Evolutionary conservation across 2,113 vertebrate species (phyloP), one percentile per base, ranked within the genome.

Genomic region (Dipodomys merriami): DNA sequence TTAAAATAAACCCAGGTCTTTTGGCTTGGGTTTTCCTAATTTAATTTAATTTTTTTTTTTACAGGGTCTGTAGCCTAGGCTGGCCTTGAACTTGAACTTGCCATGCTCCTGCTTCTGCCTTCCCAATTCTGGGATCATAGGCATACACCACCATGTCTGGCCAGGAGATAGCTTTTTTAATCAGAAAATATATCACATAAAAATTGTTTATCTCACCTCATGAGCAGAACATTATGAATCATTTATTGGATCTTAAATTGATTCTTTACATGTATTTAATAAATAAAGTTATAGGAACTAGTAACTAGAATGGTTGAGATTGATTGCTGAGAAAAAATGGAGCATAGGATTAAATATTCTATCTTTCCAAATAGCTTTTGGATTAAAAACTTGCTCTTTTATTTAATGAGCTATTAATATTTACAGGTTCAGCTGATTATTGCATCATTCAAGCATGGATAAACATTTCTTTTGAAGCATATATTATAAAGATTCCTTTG

Each of bases 321-420:
- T 97, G 97, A 97, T 96, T 97, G 95, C 85, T 94, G 92, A 96
- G 95, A 94, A 92, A 39, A 97, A 97, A 94, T 95, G 71, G 77
- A 94, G 87, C 95, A 69, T 85, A 74, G 33, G 27, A 29, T 96
- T 96, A 83, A 82, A 62, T 95, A 49, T 92, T 92, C 60, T 94
- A 95, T 96, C 90, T 85, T 97, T 96, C 69, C 91, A 90, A 91
- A 65, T 92, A 46, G 80, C 22, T 76, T 85, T 94, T 95, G 85
- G 88, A 86, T 95, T 94, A 97, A 97, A 97, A 97, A 95, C 95
- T 97, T 97, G 84, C 93, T 96, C 81, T 91, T 95, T 98, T 73
- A 83, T 97, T 98, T 98, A 98, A 98, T 97, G 94, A 98, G 93
- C 96, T 97, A 96, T 98, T 98, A 98, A 97, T 98, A 98, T 98